Evolutionary conservation across 2,797 vertebrate genomes (phyloP).

Genomic region (Nannoperca australis): DNA sequence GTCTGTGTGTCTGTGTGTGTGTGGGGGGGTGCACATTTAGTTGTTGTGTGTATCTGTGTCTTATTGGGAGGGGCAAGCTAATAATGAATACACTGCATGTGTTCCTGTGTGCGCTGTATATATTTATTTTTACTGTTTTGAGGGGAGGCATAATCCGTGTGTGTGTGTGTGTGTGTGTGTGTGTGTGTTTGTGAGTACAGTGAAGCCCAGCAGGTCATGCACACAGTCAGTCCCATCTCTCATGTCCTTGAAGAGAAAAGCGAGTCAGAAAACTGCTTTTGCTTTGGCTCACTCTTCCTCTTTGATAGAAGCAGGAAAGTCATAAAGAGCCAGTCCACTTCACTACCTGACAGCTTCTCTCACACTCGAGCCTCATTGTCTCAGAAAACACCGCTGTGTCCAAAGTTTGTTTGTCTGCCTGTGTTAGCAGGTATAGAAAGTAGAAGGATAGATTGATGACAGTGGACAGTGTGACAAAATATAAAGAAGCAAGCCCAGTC

Average conservation of each 20-base stretch:
- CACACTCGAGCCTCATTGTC: constrained; percentile 45
- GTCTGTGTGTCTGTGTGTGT: constrained; percentile 7
- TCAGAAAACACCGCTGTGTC: constrained; percentile 7
- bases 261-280: constrained; percentile 66
- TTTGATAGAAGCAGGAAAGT: constrained; percentile 55
- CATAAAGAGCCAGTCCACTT: constrained; percentile 60
- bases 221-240: constrained; percentile 60
- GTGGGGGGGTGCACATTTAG: constrained; percentile 42
- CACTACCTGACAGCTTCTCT: constrained; percentile 49
- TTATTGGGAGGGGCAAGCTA: constrained; percentile 31
- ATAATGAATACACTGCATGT: constrained; percentile 42
- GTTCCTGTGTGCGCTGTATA: constrained; percentile 19
- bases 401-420: neutral
- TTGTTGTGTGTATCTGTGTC: constrained; percentile 32
- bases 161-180: constrained; percentile 32
- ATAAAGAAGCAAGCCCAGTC: neutral
- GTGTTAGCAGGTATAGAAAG: neutral
- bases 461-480: neutral
- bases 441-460: neutral
- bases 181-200: constrained; percentile 33
- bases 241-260: constrained; percentile 65
- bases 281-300: constrained; percentile 49
- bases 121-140: constrained; percentile 15
- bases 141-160: neutral
- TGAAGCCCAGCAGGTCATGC: constrained; percentile 48